phyloP scores from a whole-genome alignment of 2,113 vertebrate genomes.

The Thinocorus orbignyianus region DNA sequence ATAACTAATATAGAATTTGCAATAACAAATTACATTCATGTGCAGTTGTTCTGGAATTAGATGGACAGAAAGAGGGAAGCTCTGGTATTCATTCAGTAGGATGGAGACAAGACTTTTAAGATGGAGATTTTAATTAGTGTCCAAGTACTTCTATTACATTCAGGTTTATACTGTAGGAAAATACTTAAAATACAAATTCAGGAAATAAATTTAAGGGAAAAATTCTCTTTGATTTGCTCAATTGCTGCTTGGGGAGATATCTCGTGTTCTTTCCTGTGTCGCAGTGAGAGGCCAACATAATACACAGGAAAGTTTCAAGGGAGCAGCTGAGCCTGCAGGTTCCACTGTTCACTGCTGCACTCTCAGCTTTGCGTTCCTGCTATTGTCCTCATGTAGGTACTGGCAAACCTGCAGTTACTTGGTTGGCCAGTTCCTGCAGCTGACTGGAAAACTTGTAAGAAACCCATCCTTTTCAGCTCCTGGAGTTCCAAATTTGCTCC shows the following conservation, averaged over 20 bases:
- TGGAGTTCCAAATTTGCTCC: not conserved
- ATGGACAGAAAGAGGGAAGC: not conserved
- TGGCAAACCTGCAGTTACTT: not conserved
- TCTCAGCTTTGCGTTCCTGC: not conserved
- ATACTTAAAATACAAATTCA: not conserved
- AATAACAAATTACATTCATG: not conserved
- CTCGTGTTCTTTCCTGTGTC: not conserved
- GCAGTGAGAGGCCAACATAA: not conserved
- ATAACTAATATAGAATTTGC: not conserved
- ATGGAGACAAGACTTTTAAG: not conserved
- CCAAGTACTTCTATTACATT: not conserved
- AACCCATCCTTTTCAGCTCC: not conserved
- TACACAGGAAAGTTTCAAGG: not conserved
- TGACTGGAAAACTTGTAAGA: not conserved
- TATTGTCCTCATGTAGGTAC: rapidly evolving
- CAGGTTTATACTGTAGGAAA: not conserved
- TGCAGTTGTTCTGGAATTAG: not conserved
- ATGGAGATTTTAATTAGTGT: not conserved
- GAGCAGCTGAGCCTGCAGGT: not conserved
- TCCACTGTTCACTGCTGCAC: not conserved
- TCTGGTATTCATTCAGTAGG: not conserved
- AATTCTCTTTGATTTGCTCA: not conserved
- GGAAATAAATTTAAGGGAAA: not conserved
- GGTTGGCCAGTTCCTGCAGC: not conserved
- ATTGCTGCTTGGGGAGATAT: not conserved